A percentile compares a stretch with the other conserved stretches of the same genome.
These are phyloP conservation scores for Melanostoma mellinum DNA, from an alignment of 2,888 invertebrate species.

Conservation along the genomic window DNA sequence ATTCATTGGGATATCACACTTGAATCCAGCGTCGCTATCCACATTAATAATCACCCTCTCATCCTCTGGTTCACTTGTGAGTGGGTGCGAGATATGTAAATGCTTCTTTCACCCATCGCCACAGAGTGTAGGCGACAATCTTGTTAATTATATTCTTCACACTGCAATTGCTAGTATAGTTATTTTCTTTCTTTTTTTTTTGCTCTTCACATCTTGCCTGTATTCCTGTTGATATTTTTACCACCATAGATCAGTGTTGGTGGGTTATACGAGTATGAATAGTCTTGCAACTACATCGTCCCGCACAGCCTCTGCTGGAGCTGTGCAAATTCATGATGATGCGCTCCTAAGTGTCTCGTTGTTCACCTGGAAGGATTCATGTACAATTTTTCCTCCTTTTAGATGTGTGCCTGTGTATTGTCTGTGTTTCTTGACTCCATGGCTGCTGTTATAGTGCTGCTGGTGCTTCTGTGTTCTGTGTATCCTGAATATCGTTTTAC, in stretches of 20 bases:
- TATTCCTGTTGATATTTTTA: slow-evolving; percentile 68
- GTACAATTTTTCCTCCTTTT: slow-evolving; percentile 58
- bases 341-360: slow-evolving; percentile 73
- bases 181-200: slow-evolving; percentile 28
- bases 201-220: slow-evolving; percentile 49
- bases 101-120: background rate
- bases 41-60: slow-evolving; percentile 70
- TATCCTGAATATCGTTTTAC: slow-evolving; percentile 73
- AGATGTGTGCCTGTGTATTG: slow-evolving; percentile 34
- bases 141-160: slow-evolving; percentile 73
- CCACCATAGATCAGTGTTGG: slow-evolving; percentile 64
- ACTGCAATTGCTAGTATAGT: slow-evolving; percentile 62
- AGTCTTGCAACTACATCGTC: slow-evolving; percentile 52
- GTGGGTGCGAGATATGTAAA: slow-evolving; percentile 61
- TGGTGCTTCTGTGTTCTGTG: slow-evolving; percentile 39
- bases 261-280: slow-evolving; percentile 26
- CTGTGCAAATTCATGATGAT: slow-evolving; percentile 73
- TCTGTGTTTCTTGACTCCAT: slow-evolving; percentile 51
- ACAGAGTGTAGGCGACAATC: slow-evolving; percentile 65
- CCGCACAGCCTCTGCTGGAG: slow-evolving; percentile 6
- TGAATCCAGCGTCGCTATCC: slow-evolving; percentile 47
- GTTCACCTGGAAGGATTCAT: slow-evolving; percentile 63
- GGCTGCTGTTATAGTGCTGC: background rate
- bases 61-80: slow-evolving; percentile 28
- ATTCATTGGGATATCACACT: slow-evolving; percentile 72